Evolutionary conservation across 2,113 vertebrate species (phyloP).

Genomic region (Varanus komodoensis): DNA sequence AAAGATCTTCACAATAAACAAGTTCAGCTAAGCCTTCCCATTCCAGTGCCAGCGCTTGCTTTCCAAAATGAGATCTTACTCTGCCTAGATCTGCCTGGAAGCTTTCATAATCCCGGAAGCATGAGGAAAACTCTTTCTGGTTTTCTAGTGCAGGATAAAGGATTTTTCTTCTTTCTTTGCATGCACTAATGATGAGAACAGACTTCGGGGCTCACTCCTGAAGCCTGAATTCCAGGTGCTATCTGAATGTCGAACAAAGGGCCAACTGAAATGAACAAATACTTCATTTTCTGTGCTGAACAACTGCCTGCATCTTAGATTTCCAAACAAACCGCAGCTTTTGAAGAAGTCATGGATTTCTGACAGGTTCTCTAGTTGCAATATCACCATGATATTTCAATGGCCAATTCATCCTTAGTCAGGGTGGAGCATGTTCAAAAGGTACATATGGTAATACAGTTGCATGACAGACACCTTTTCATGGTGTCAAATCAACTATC

Average conservation of each 20-base stretch:
- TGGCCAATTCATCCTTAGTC: neutral
- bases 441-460: neutral
- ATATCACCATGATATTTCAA: neutral
- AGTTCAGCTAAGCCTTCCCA: neutral
- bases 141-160: neutral
- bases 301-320: neutral
- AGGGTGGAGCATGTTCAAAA: neutral
- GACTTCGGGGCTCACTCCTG: neutral
- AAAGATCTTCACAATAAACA: neutral
- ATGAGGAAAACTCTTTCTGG: neutral
- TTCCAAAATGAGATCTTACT: neutral
- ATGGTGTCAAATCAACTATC: neutral
- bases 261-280: neutral
- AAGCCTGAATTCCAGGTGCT: neutral
- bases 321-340: neutral
- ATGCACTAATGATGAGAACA: neutral
- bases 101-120: neutral
- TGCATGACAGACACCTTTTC: neutral
- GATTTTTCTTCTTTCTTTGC: neutral
- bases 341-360: neutral
- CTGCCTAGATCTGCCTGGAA: neutral
- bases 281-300: neutral
- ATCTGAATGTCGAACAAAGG: neutral
- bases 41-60: neutral
- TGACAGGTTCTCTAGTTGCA: neutral